A percentile compares a stretch with the other conserved stretches of the same genome.
Conservation (phyloP, 1,140 invertebrate species). For the Diabrotica virgifera region DNA sequence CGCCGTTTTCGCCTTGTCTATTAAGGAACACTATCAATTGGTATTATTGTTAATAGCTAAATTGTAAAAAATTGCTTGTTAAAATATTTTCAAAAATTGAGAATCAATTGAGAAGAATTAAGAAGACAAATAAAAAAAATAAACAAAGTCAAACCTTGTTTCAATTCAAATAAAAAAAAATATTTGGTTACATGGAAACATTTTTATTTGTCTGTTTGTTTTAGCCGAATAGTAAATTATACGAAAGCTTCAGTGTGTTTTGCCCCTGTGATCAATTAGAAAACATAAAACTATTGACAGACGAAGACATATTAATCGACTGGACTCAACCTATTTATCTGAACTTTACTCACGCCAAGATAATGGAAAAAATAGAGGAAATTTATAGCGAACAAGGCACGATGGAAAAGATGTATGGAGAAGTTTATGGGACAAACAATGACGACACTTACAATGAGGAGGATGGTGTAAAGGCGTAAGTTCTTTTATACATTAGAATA, state of each 20-base stretch:
- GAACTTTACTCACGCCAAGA: slow-evolving; percentile 75
- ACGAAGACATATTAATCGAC: slow-evolving; percentile 73
- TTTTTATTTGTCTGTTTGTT: slow-evolving; percentile 36
- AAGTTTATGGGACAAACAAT: slow-evolving; percentile 60
- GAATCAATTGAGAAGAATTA: too few species aligned
- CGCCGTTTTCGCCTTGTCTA: too few species aligned
- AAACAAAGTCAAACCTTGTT: too few species aligned
- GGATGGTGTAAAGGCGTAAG: slow-evolving; percentile 11
- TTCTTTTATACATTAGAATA: not conserved
- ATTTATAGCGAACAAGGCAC: slow-evolving; percentile 63
- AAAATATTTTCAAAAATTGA: too few species aligned
- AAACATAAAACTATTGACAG: slow-evolving; percentile 62
- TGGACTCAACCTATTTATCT: slow-evolving; percentile 75
- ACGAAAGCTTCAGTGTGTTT: slow-evolving; percentile 79
- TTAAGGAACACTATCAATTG: too few species aligned
- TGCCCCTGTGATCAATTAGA: slow-evolving; percentile 72
- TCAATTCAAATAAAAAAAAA: too few species aligned
- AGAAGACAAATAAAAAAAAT: too few species aligned
- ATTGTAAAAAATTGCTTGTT: too few species aligned
- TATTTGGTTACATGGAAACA: not conserved
- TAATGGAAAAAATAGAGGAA: slow-evolving; percentile 67
- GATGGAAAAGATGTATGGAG: slow-evolving; percentile 71
- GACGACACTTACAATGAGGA: slow-evolving; percentile 24
- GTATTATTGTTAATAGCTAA: too few species aligned
- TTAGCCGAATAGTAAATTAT: slow-evolving; percentile 71